Conservation (phyloP, 1,140 invertebrate species). For the Argopecten irradians region DNA sequence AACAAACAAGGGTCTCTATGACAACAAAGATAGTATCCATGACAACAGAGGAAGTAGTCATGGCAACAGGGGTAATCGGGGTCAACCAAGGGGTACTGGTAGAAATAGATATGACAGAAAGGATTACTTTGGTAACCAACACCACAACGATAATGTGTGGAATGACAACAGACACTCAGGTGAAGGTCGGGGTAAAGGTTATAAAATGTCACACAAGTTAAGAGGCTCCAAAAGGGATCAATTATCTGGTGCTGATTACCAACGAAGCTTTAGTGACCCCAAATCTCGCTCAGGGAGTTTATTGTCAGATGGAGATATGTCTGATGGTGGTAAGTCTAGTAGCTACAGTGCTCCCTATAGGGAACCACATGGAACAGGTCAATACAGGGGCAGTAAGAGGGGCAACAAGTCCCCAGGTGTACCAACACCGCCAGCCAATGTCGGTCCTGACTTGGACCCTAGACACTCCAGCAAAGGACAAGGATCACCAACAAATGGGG, state of each 20-base stretch:
- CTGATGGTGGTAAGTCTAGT: not conserved
- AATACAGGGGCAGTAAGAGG: conserved; percentile 6
- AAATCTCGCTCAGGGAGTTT: conserved; percentile 34
- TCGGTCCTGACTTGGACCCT: not conserved
- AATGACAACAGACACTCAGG: conserved; percentile 24
- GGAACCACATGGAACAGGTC: conserved; percentile 2
- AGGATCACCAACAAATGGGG: conserved; percentile 34
- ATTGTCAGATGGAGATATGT: not conserved
- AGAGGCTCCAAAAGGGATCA: conserved; percentile 7
- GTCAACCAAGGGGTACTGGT: conserved; percentile 1
- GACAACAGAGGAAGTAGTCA: conserved; percentile 26
- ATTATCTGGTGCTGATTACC: conserved; percentile 33
- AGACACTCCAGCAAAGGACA: conserved; percentile 1
- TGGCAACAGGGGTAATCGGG: conserved; percentile 37
- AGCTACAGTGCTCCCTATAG: not conserved
- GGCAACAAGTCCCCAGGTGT: not conserved
- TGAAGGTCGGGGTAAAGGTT: not conserved
- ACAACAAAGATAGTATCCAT: not conserved
- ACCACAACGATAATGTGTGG: not conserved
- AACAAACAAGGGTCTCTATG: not conserved
- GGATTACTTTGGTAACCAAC: conserved; percentile 17
- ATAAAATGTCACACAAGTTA: not conserved
- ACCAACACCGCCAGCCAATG: not conserved
- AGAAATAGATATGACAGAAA: conserved; percentile 24
- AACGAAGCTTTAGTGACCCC: conserved; percentile 50